A percentile compares a stretch with the other conserved stretches of the same genome.
Evolutionary conservation across 1,140 invertebrate species (phyloP).

Genomic region (Scaptomyza montana): DNA sequence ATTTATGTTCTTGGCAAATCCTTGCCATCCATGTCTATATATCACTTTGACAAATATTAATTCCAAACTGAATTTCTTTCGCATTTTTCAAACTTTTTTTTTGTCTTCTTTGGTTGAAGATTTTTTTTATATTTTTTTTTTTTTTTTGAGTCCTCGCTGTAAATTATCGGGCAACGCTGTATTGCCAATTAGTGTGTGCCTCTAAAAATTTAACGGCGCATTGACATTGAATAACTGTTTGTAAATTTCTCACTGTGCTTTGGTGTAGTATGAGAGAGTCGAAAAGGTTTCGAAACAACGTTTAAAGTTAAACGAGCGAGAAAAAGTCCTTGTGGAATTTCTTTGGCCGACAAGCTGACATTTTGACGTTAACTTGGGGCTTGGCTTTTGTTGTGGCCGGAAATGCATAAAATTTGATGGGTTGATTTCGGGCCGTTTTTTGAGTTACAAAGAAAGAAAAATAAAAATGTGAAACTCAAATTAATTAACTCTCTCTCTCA

Average conservation of each 20-base stretch:
- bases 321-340: slow-evolving; percentile 29
- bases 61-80: slow-evolving; percentile 1
- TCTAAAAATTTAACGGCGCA: slow-evolving; percentile 20
- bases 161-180: slow-evolving; percentile 40
- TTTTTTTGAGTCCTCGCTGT: not conserved
- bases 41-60: slow-evolving; percentile 5
- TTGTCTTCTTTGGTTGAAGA: too few species aligned
- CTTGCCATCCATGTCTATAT: not conserved
- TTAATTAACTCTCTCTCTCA: slow-evolving; percentile 59
- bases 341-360: slow-evolving; percentile 53
- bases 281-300: slow-evolving; percentile 24
- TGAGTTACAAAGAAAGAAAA: too few species aligned
- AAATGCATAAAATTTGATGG: slow-evolving; percentile 61
- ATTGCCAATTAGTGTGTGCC: slow-evolving; percentile 51
- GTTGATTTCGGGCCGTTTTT: not conserved
- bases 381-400: not conserved
- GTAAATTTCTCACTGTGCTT: not conserved
- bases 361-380: slow-evolving; percentile 57
- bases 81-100: not conserved
- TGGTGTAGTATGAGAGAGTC: too few species aligned
- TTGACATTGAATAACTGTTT: too few species aligned
- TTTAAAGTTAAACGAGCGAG: slow-evolving; percentile 14
- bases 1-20: too few species aligned
- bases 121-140: too few species aligned
- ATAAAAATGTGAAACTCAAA: slow-evolving; percentile 44